phyloP scores from a whole-genome alignment of 2,113 vertebrate genomes.

The Scomber scombrus region DNA sequence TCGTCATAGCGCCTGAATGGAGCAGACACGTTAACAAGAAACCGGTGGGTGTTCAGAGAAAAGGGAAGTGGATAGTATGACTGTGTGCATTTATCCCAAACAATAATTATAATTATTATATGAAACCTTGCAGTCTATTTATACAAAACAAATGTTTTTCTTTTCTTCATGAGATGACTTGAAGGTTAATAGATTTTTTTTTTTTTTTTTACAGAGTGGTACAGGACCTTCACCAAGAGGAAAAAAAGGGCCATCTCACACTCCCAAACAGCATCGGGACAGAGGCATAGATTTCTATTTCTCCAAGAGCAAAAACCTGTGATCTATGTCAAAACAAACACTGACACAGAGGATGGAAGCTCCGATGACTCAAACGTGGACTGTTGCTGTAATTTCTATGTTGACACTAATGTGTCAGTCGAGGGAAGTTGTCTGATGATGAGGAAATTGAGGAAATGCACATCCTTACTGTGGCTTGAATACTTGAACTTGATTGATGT shows the following conservation, averaged over 20 bases:
- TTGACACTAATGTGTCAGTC: not conserved
- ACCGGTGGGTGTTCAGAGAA: slow-evolving; percentile 74
- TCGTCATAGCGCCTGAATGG: slow-evolving; percentile 86
- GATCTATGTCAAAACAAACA: not conserved
- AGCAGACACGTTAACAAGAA: slow-evolving; percentile 82
- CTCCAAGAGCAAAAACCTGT: slow-evolving; percentile 81
- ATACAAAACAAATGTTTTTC: not conserved
- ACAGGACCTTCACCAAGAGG: slow-evolving; percentile 67
- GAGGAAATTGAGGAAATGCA: slow-evolving; percentile 20
- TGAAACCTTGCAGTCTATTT: not conserved
- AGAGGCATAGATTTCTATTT: slow-evolving; percentile 89
- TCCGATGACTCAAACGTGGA: not conserved
- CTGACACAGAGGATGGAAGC: not conserved
- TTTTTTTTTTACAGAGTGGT: slow-evolving; percentile 65
- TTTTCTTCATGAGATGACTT: not conserved
- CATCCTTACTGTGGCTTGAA: not conserved
- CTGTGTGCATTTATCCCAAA: not conserved
- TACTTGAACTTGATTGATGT: not conserved
- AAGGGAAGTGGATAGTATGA: slow-evolving; percentile 45
- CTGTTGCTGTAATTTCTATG: slow-evolving; percentile 3
- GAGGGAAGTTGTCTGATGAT: not conserved
- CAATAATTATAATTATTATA: too few relatives aligned
- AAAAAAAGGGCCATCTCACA: slow-evolving; percentile 76
- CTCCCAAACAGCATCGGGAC: slow-evolving; percentile 76
- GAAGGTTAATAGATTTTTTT: not conserved